Base-by-base conservation (phyloP, 2,113 vertebrate genomes). In the Oryzias celebensis region DNA sequence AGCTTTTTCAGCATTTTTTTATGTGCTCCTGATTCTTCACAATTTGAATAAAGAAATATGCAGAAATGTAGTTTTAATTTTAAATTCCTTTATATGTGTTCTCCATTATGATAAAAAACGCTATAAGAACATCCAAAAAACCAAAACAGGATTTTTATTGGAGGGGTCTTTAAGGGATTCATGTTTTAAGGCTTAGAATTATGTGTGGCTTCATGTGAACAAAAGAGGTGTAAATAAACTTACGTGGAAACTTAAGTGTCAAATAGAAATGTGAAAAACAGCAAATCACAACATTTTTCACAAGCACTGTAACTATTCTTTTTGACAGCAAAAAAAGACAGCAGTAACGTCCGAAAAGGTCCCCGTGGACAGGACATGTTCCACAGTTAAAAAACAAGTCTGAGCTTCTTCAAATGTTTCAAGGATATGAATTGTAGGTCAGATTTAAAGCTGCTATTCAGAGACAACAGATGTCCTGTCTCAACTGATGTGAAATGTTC, bases 391-490 rank as follows among this genome's bases (percentile, higher is more conserved):
- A 60, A 51, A 71, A 77, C 64, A 54, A 45, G 15, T 60, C 18
- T 15, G 5, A 31, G 20, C 53, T 74, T 22, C 42, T 47, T 44
- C 20, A 46, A 51, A 53, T 44, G 22, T 53, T 52, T 14, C 31
- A 75, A 53, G 52, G 55, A 18, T 45, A 65, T 68, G 53, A 65
- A 68, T 45, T 53, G n/a, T 65, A 47, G 47, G 26, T 52, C 63
- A 77, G 68, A 84, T 58, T 59, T 41, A 51, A 61, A 23, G 44
- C 76, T 58, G 23, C 52, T 58, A 22, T 26, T 81, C 76, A 75
- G 84, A 84, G 58, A 44, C 36, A 61, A 71, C 75, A 69, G 77
- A 74, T 66, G 80, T 72, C 64, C 62, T 17, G 10, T 58, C 61
- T 28, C 48, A 49, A 71, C 64, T 62, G 71, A 75, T 65, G 60